These are phyloP conservation scores for Nannospalax galili DNA, from an alignment of 2,113 vertebrate species.

Conservation along the genomic window DNA sequence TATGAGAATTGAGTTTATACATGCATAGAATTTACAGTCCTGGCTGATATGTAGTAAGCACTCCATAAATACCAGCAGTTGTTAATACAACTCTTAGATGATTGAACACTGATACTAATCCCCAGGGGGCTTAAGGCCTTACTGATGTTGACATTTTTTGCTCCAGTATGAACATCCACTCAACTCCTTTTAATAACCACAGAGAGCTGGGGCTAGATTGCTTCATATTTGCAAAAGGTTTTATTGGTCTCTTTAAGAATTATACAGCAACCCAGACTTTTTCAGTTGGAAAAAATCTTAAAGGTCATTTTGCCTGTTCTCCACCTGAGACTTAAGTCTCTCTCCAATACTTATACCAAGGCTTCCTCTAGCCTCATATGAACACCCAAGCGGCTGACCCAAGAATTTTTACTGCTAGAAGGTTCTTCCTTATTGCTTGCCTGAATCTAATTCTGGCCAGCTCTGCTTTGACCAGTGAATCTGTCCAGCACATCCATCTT, in stretches of 20 bases:
- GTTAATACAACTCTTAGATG: not conserved
- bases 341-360: not conserved
- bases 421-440: not conserved
- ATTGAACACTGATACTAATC: not conserved
- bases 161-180: not conserved
- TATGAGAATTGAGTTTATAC: not conserved
- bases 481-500: not conserved
- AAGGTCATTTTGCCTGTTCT: constrained; percentile 20
- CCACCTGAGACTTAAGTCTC: not conserved
- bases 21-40: not conserved
- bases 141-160: not conserved
- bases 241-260: constrained; percentile 43
- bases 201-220: not conserved
- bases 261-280: not conserved
- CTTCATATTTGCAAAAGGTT: constrained; percentile 60
- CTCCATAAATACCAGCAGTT: not conserved
- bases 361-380: not conserved
- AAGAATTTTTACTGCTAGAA: not conserved
- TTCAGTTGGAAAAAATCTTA: not conserved
- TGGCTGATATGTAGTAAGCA: not conserved
- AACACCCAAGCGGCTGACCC: not conserved
- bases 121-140: not conserved
- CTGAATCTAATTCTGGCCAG: not conserved
- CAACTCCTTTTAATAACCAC: constrained; percentile 31
- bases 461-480: fast-evolving